Evolutionary conservation across 2,113 vertebrate species (phyloP).

Genomic region (Melospiza melodia): DNA sequence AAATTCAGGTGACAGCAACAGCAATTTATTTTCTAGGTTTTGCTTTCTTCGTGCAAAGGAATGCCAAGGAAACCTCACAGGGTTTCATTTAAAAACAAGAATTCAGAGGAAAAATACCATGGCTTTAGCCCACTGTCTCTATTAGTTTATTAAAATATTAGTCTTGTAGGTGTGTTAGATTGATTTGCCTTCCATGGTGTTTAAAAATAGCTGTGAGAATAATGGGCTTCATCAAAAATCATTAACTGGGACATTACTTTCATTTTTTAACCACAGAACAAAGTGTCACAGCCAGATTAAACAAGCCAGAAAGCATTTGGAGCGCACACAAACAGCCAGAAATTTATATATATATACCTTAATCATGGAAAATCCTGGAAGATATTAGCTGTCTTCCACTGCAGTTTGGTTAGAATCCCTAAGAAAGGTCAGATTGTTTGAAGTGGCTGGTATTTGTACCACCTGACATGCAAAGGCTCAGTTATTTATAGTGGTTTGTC

Average conservation of each 20-base stretch:
- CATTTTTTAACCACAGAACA: conserved; percentile 64
- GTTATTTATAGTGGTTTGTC: conserved; percentile 41
- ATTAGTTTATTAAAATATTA: conserved; percentile 64
- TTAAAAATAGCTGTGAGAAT: conserved; percentile 66
- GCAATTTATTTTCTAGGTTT: neutral
- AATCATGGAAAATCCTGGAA: conserved; percentile 34
- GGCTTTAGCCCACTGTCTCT: conserved; percentile 23
- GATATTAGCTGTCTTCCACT: neutral
- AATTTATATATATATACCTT: neutral
- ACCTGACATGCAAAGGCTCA: conserved; percentile 39
- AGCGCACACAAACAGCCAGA: neutral
- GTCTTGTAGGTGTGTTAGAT: conserved; percentile 53
- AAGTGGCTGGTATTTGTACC: conserved; percentile 50
- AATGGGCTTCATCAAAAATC: conserved; percentile 67
- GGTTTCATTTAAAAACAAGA: conserved; percentile 14
- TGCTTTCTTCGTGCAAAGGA: neutral
- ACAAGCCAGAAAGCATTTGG: conserved; percentile 46
- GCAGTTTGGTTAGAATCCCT: neutral
- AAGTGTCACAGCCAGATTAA: conserved; percentile 66
- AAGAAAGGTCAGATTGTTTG: conserved; percentile 62
- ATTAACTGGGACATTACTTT: conserved; percentile 50
- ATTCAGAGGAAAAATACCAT: conserved; percentile 21
- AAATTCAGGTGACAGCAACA: neutral
- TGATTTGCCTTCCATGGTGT: neutral
- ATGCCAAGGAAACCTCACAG: conserved; percentile 12